Conservation (phyloP, 1,140 invertebrate genomes). For the Drosophila busckii region DNA sequence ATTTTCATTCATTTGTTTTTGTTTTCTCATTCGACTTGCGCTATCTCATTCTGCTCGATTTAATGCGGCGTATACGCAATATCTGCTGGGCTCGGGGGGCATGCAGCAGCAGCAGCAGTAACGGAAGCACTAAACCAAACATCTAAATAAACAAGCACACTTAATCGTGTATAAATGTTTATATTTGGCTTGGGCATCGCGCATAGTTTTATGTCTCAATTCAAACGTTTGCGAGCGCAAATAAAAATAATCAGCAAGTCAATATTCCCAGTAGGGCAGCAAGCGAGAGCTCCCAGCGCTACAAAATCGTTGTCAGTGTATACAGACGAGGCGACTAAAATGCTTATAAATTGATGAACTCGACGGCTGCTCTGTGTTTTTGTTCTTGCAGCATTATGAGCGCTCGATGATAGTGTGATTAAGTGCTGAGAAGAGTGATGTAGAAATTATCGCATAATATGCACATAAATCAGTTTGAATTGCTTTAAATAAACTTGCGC, state of each 20-base stretch:
- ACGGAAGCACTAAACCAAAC: slow-evolving; percentile 72
- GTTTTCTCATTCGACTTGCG: slow-evolving; percentile 17
- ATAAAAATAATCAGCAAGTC: slow-evolving; percentile 76
- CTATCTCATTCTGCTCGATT: slow-evolving; percentile 63
- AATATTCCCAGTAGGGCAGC: slow-evolving; percentile 32
- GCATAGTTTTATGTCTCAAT: slow-evolving; percentile 74
- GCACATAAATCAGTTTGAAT: too few relatives aligned
- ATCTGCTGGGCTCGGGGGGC: slow-evolving; percentile 10
- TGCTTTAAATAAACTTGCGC: too few relatives aligned
- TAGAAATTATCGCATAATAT: too few relatives aligned
- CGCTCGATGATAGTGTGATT: too few relatives aligned
- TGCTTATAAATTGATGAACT: too few relatives aligned
- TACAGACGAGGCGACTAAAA: slow-evolving; percentile 33
- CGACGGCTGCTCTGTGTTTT: too few relatives aligned
- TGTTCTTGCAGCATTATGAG: too few relatives aligned
- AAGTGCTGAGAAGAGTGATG: too few relatives aligned
- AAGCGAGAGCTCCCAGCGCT: not conserved
- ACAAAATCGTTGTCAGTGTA: slow-evolving; percentile 15
- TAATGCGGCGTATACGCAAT: slow-evolving; percentile 57
- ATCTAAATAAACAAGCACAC: slow-evolving; percentile 75
- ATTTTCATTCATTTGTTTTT: slow-evolving; percentile 34
- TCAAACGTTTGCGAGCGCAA: slow-evolving; percentile 56
- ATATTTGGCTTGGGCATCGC: slow-evolving; percentile 46
- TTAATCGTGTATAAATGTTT: slow-evolving; percentile 75
- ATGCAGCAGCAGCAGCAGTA: slow-evolving; percentile 10